A percentile compares a stretch with the other conserved stretches of the same genome.
Evolutionary conservation across 2,888 invertebrate species (phyloP).

Genomic region (Luffia ferchaultella): DNA sequence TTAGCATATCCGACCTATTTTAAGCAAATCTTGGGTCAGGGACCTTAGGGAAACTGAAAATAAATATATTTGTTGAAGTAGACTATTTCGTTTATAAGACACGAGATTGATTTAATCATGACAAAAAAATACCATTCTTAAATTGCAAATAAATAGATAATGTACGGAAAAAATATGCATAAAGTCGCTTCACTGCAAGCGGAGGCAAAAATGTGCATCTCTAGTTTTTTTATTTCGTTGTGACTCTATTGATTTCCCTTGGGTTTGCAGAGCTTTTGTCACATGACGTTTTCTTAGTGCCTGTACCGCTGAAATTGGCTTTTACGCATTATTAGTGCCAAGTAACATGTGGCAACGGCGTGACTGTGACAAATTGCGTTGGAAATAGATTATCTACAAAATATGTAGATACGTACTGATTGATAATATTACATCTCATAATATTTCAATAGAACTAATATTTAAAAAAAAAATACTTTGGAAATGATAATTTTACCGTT

Average conservation of each 20-base stretch:
- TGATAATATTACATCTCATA: too few species aligned
- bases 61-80: background rate
- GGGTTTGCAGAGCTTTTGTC: background rate
- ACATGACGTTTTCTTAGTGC: background rate
- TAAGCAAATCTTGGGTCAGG: too few species aligned
- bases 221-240: background rate
- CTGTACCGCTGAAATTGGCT: background rate
- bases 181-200: background rate
- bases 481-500: too few species aligned
- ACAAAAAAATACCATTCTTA: background rate
- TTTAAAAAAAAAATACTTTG: too few species aligned
- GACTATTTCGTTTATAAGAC: background rate
- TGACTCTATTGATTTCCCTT: background rate
- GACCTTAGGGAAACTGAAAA: background rate
- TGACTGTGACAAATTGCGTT: background rate
- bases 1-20: too few species aligned
- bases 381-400: too few species aligned
- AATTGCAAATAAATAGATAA: background rate
- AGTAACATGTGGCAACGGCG: background rate
- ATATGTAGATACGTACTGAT: too few species aligned
- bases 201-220: background rate
- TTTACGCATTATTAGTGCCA: background rate
- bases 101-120: background rate
- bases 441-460: too few species aligned
- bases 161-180: background rate